Evolutionary conservation across 2,113 vertebrate species (phyloP).

Genomic region (Aptenodytes forsteri): DNA sequence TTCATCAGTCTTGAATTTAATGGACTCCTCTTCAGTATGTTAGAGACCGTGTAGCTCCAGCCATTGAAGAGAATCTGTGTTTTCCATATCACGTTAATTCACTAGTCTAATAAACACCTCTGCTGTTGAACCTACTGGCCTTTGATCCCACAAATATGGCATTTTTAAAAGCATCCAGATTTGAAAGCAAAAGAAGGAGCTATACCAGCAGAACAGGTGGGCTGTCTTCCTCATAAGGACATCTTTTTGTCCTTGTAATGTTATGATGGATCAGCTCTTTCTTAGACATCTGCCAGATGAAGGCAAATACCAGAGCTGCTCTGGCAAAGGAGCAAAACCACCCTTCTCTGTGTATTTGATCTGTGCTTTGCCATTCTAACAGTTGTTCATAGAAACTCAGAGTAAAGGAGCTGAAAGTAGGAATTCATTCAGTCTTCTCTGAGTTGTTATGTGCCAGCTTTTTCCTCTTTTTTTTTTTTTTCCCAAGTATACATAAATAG

Average conservation of each 20-base stretch:
- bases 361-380: not conserved
- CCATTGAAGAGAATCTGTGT: not conserved
- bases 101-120: not conserved
- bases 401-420: not conserved
- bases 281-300: not conserved
- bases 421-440: not conserved
- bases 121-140: not conserved
- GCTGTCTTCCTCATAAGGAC: not conserved
- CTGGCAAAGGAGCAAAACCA: not conserved
- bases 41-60: not conserved
- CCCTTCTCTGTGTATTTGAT: not conserved
- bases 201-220: not conserved
- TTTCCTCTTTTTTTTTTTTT: not conserved
- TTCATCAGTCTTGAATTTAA: not conserved
- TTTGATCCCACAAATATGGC: not conserved
- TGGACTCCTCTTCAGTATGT: not conserved
- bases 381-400: not conserved
- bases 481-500: not conserved
- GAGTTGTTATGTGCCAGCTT: not conserved
- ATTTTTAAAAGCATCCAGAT: not conserved
- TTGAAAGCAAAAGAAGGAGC: not conserved
- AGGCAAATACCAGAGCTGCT: slow-evolving; percentile 3
- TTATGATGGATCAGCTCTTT: not conserved
- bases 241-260: not conserved
- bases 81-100: not conserved